phyloP scores from a whole-genome alignment of 2,888 invertebrate species.

The Yponomeuta cagnagella region DNA sequence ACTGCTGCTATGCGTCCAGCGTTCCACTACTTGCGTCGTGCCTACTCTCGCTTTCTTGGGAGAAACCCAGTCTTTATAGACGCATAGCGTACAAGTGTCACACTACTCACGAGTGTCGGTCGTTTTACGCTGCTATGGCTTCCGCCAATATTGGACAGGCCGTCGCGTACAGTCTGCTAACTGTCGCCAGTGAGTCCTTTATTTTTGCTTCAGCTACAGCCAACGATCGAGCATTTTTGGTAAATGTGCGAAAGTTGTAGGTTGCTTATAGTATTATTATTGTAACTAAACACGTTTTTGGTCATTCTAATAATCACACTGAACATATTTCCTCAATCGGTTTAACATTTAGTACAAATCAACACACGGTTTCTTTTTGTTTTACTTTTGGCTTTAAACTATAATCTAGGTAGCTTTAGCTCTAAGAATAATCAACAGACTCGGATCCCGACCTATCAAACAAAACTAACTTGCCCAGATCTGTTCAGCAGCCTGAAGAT shows the following conservation, averaged over 20 bases:
- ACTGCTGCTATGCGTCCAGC: background rate
- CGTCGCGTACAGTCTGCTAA: constrained; percentile 19
- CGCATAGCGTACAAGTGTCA: background rate
- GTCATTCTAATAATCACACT: no score
- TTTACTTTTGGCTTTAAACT: no score
- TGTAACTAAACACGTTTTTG: no score
- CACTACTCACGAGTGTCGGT: background rate
- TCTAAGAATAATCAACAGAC: no score
- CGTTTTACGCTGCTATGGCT: constrained; percentile 17
- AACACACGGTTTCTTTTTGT: no score
- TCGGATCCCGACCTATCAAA: no score
- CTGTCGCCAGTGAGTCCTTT: constrained; percentile 22
- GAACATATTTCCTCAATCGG: no score
- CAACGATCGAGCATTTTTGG: no score
- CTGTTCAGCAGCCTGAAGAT: constrained; percentile 30
- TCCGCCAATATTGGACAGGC: constrained; percentile 17
- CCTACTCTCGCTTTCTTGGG: constrained; percentile 14
- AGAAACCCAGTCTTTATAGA: background rate
- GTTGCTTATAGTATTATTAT: no score
- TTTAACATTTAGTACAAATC: no score
- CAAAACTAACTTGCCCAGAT: constrained; percentile 12
- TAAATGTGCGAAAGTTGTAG: no score
- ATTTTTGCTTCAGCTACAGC: background rate
- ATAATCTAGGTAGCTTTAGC: no score
- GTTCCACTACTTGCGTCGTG: constrained; percentile 11